Percentiles rank a stretch among this genome's conserved stretches.
Conservation (phyloP, 2,888 invertebrate species). For the Pterostichus niger region DNA sequence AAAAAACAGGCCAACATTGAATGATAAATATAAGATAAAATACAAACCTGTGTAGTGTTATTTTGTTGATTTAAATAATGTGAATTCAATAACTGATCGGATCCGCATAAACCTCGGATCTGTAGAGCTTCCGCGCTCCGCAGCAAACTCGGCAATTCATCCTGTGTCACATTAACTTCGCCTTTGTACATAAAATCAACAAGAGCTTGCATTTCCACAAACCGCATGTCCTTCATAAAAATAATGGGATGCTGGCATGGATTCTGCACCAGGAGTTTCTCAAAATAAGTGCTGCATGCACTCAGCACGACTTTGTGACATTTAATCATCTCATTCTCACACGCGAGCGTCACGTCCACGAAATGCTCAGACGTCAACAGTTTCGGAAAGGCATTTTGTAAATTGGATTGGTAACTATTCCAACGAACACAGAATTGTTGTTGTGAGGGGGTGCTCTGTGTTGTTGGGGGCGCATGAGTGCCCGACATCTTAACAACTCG, state of each 20-base stretch:
- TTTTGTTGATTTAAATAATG: slow-evolving; percentile 72
- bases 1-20: too few species aligned
- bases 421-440: slow-evolving; percentile 88
- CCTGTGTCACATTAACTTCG: slow-evolving; percentile 92
- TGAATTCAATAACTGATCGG: slow-evolving; percentile 76
- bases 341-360: slow-evolving; percentile 93
- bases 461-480: slow-evolving; percentile 70
- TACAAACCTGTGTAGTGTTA: slow-evolving; percentile 4
- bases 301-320: slow-evolving; percentile 93
- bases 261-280: slow-evolving; percentile 88
- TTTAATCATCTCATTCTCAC: slow-evolving; percentile 90
- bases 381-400: slow-evolving; percentile 88
- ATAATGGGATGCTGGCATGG: slow-evolving; percentile 93
- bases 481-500: slow-evolving; percentile 60
- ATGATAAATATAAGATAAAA: not conserved
- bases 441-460: slow-evolving; percentile 74
- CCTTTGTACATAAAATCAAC: slow-evolving; percentile 96
- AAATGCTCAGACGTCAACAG: slow-evolving; percentile 89
- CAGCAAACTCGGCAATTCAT: slow-evolving; percentile 88
- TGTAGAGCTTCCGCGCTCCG: slow-evolving; percentile 91
- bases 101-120: slow-evolving; percentile 84
- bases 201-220: slow-evolving; percentile 91
- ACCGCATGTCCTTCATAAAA: slow-evolving; percentile 89
- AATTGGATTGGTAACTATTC: slow-evolving; percentile 90
- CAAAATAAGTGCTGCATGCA: slow-evolving; percentile 91